phyloP scores from a whole-genome alignment of 2,797 vertebrate genomes.

The Dermochelys coriacea region DNA sequence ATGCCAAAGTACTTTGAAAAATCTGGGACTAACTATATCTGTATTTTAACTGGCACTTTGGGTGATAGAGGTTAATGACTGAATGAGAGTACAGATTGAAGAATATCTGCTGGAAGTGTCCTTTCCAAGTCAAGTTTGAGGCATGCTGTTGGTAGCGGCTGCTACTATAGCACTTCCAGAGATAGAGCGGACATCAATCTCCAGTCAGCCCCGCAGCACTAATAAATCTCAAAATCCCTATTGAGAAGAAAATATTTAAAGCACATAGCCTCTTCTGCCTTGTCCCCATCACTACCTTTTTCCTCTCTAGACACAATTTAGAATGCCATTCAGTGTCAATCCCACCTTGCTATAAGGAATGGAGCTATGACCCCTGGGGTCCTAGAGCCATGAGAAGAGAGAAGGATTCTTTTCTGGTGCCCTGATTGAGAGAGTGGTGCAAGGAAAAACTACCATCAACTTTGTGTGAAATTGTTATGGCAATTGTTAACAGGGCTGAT shows the following conservation, averaged over 20 bases:
- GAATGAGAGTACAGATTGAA: background rate
- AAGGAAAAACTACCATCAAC: background rate
- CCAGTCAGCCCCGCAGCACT: background rate
- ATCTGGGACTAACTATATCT: background rate
- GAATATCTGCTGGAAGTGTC: rapidly evolving
- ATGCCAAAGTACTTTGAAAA: too few species aligned
- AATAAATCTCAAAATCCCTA: background rate
- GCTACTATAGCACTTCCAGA: background rate
- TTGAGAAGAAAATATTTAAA: background rate
- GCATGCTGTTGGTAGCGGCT: background rate
- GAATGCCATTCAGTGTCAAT: rapidly evolving
- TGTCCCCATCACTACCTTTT: too few species aligned
- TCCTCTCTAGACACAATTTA: too few species aligned
- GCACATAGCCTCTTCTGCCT: too few species aligned
- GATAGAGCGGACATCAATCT: background rate
- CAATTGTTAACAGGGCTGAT: background rate
- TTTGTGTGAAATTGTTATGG: background rate
- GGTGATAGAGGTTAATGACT: background rate
- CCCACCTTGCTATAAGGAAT: background rate
- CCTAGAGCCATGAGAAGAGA: background rate
- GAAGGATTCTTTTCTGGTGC: background rate
- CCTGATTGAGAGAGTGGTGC: background rate
- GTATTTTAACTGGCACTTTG: background rate
- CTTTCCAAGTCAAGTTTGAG: rapidly evolving
- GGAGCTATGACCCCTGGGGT: background rate